A percentile compares a stretch with the other conserved stretches of the same genome.
Conservation (phyloP, 2,888 invertebrate genomes). For the Neria commutata region DNA sequence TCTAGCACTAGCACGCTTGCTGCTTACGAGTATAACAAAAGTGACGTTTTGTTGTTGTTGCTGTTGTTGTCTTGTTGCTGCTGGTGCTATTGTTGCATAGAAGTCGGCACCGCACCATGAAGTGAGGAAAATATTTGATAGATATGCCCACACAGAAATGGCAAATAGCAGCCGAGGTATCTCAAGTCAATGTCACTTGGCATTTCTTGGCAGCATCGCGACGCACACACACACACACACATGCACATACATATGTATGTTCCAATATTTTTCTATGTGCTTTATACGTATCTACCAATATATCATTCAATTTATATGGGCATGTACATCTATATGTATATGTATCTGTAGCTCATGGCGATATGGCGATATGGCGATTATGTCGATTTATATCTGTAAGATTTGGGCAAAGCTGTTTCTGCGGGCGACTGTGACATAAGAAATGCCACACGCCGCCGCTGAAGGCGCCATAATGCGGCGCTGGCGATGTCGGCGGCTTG, state of each 20-base stretch:
- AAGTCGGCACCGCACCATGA: neutral
- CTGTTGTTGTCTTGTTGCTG: no score
- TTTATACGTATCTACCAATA: no score
- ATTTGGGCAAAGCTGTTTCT: neutral
- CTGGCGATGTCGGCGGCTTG: no score
- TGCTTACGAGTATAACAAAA: neutral
- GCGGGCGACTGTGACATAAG: neutral
- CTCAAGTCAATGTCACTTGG: conserved; percentile 54
- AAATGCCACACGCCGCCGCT: no score
- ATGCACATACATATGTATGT: neutral
- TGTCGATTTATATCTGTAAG: neutral
- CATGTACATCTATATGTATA: neutral
- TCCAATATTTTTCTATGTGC: no score
- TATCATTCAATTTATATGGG: no score
- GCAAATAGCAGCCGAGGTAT: conserved; percentile 41
- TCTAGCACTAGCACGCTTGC: neutral
- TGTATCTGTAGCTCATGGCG: neutral
- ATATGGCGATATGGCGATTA: neutral
- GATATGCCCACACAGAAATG: conserved; percentile 17
- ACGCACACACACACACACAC: neutral
- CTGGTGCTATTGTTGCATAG: no score
- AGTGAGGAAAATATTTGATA: conserved; percentile 1
- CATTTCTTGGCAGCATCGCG: neutral
- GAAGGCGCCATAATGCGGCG: neutral
- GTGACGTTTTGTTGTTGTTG: neutral